Evolutionary conservation across 2,113 vertebrate species (phyloP).

Genomic region (Sarotherodon lohbergeri): DNA sequence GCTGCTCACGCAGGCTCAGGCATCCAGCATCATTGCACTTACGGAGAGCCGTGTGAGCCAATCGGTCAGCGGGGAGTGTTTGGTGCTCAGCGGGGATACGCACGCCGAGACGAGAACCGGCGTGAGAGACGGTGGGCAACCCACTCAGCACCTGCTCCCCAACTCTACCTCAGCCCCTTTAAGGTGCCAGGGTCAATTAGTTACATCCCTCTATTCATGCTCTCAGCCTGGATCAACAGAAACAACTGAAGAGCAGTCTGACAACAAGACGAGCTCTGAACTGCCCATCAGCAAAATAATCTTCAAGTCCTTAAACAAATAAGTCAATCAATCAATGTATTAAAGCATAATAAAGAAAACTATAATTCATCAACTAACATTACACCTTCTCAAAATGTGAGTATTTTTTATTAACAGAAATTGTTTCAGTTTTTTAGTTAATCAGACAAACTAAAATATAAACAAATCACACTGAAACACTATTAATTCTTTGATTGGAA

Average conservation of each 20-base stretch:
- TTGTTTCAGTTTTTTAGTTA: not conserved
- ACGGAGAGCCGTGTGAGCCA: slow-evolving; percentile 73
- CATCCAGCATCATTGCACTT: slow-evolving; percentile 71
- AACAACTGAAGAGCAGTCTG: slow-evolving; percentile 21
- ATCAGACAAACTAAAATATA: not conserved
- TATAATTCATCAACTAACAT: not conserved
- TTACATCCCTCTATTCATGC: slow-evolving; percentile 58
- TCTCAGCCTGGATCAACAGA: slow-evolving; percentile 53
- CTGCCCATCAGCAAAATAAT: not conserved
- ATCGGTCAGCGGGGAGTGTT: slow-evolving; percentile 64
- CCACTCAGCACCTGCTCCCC: slow-evolving; percentile 30
- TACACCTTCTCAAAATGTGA: not conserved
- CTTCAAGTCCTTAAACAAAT: not conserved
- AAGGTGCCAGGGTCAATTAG: slow-evolving; percentile 74
- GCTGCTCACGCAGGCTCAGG: slow-evolving; percentile 70
- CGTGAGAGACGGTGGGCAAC: slow-evolving; percentile 1
- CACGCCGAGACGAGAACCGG: slow-evolving; percentile 6
- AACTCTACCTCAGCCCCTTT: slow-evolving; percentile 11
- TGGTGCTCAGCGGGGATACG: slow-evolving; percentile 42
- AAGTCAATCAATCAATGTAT: not conserved
- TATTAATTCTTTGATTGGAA: not conserved
- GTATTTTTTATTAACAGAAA: not conserved
- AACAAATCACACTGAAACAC: not conserved
- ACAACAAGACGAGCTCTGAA: slow-evolving; percentile 13
- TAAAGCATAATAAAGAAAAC: not conserved